phyloP scores from a whole-genome alignment of 1,140 invertebrate species.

The Holcopasites calliopsidis region DNA sequence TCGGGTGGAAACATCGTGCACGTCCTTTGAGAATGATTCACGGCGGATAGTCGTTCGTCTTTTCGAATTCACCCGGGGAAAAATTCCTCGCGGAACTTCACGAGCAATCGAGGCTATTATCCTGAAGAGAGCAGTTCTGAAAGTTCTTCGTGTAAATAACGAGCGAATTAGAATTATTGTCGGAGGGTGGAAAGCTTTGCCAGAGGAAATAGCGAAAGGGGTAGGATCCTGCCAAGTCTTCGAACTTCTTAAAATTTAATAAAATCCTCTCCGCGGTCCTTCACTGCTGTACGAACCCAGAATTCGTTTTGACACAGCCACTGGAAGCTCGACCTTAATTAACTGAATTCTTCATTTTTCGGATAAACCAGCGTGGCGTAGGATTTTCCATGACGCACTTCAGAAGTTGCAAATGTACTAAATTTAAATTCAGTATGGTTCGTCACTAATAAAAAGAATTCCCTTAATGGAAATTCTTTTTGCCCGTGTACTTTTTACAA shows the following conservation, averaged over 20 bases:
- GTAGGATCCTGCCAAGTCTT: conserved; percentile 26
- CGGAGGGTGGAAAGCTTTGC: background rate
- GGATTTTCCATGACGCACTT: too few species aligned
- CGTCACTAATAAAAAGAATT: too few species aligned
- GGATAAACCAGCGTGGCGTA: background rate
- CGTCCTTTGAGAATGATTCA: too few species aligned
- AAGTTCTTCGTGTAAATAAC: conserved; percentile 55
- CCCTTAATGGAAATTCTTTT: too few species aligned
- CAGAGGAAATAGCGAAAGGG: conserved; percentile 12
- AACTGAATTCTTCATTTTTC: background rate
- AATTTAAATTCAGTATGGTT: too few species aligned
- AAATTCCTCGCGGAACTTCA: conserved; percentile 38
- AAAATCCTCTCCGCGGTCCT: background rate
- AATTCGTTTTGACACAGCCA: background rate
- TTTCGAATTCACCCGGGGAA: conserved; percentile 14
- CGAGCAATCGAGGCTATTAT: conserved; percentile 52
- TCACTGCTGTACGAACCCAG: background rate
- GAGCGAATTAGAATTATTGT: conserved; percentile 55
- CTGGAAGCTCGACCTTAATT: background rate
- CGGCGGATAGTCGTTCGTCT: too few species aligned
- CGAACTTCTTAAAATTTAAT: conserved; percentile 19
- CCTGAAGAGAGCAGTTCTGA: conserved; percentile 23
- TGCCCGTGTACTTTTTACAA: too few species aligned
- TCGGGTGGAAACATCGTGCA: too few species aligned
- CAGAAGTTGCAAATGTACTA: too few species aligned